Percentiles rank a stretch among this genome's conserved stretches.
Evolutionary conservation across 1,140 invertebrate species (phyloP).

Genomic region (Drosophila pachea): DNA sequence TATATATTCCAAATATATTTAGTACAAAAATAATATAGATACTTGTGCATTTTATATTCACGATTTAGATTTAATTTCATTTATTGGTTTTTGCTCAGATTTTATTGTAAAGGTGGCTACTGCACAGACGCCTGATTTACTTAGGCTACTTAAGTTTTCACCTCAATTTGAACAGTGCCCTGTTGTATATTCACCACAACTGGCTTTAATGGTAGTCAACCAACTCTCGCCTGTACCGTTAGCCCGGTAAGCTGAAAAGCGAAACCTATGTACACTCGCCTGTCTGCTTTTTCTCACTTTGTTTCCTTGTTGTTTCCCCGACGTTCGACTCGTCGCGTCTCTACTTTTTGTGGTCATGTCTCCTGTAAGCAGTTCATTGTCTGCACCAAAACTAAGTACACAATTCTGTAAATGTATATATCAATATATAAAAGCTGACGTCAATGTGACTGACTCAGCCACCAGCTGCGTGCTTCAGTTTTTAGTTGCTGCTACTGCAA

Average conservation of each 20-base stretch:
- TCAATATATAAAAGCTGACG: slow-evolving; percentile 18
- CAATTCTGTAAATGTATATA: neutral
- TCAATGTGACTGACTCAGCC: slow-evolving; percentile 17
- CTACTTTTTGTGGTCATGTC: slow-evolving; percentile 44
- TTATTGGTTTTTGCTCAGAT: neutral
- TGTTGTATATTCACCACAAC: slow-evolving; percentile 60
- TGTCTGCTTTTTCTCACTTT: slow-evolving; percentile 27
- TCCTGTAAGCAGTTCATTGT: slow-evolving; percentile 55
- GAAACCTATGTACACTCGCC: slow-evolving; percentile 54
- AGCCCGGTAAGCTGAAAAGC: slow-evolving; percentile 65
- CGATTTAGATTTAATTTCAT: neutral
- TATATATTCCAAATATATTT: neutral
- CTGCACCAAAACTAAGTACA: slow-evolving; percentile 17
- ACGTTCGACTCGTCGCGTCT: slow-evolving; percentile 54
- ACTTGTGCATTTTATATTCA: neutral
- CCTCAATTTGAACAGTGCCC: slow-evolving; percentile 28
- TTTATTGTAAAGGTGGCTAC: too few species aligned
- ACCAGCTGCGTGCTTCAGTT: slow-evolving; percentile 7
- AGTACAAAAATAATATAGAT: too few species aligned
- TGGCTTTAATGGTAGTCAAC: slow-evolving; percentile 47
- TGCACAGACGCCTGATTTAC: slow-evolving; percentile 19
- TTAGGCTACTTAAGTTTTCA: slow-evolving; percentile 20
- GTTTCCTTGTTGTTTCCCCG: slow-evolving; percentile 21
- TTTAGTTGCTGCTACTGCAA: slow-evolving; percentile 24
- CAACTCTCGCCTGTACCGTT: slow-evolving; percentile 48